Evolutionary conservation across 2,113 vertebrate genomes (phyloP).

Genomic region (Poeciliopsis turrubarensis): DNA sequence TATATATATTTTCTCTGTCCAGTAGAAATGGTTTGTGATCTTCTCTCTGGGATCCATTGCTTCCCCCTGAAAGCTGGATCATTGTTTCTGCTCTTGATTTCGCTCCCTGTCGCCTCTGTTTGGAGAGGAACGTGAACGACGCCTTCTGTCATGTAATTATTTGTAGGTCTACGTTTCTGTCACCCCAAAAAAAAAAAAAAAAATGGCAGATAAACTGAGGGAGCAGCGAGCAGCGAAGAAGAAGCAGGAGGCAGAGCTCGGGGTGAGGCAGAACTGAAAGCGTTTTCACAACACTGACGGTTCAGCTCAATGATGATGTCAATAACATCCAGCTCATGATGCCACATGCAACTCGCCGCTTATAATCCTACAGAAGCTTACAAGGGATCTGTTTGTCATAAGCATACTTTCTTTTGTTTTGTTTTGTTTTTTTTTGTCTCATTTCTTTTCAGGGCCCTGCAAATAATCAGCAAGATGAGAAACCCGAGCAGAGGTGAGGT

Average conservation of each 20-base stretch:
- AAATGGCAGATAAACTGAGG: conserved; percentile 93
- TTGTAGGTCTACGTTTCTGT: background rate
- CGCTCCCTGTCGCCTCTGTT: conserved; percentile 28
- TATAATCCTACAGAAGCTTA: too few relatives aligned
- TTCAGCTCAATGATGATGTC: too few relatives aligned
- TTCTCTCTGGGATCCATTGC: conserved; percentile 54
- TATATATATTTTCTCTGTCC: background rate
- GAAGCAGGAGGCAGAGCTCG: conserved; percentile 83
- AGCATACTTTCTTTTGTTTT: background rate
- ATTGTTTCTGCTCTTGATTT: conserved; percentile 38
- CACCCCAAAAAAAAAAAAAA: too few relatives aligned
- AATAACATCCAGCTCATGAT: too few relatives aligned
- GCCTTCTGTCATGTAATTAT: background rate
- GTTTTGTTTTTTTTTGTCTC: background rate
- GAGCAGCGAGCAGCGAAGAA: conserved; percentile 89
- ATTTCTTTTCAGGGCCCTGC: conserved; percentile 80
- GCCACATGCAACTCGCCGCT: too few relatives aligned
- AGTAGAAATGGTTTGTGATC: background rate
- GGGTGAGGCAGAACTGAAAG: conserved; percentile 77
- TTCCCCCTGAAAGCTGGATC: conserved; percentile 18
- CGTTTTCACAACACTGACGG: background rate
- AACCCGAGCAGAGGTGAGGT: conserved; percentile 90
- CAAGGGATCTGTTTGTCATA: too few relatives aligned
- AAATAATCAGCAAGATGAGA: conserved; percentile 84
- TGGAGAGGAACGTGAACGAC: background rate